phyloP scores from a whole-genome alignment of 2,113 vertebrate genomes.

The Labrus mixtus region DNA sequence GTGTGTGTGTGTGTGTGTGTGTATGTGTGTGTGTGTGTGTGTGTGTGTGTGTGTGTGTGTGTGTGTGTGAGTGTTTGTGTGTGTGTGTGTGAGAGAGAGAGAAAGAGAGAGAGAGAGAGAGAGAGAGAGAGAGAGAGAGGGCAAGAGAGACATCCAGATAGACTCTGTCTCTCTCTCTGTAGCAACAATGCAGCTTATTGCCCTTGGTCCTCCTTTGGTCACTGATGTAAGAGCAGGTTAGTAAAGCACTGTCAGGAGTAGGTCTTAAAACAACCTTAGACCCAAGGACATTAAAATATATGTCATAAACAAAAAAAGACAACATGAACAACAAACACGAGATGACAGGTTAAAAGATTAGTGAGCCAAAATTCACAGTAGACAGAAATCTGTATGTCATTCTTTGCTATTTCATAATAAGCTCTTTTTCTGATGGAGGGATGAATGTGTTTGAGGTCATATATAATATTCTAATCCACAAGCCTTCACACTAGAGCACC shows the following conservation, averaged over 20 bases:
- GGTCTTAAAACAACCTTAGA: not conserved
- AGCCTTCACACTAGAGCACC: no score
- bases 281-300: not conserved
- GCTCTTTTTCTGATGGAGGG: no score
- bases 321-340: not conserved
- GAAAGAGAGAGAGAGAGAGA: not conserved
- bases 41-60: constrained; percentile 2
- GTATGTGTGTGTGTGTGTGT: constrained; percentile 14
- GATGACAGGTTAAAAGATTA: no score
- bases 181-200: constrained; percentile 38
- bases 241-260: not conserved
- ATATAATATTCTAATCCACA: no score
- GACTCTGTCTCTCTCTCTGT: constrained; percentile 15
- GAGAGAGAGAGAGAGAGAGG: not conserved
- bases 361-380: no score
- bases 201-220: constrained; percentile 8
- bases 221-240: not conserved
- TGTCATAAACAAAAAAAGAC: not conserved
- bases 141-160: constrained; percentile 18
- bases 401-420: no score
- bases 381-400: no score
- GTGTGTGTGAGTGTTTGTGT: constrained; percentile 14
- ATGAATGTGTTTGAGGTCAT: no score
- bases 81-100: constrained; percentile 1
- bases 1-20: constrained; percentile 19